These are phyloP conservation scores for Folsomia candida DNA, from an alignment of 2,888 invertebrate species.

Conservation along the genomic window DNA sequence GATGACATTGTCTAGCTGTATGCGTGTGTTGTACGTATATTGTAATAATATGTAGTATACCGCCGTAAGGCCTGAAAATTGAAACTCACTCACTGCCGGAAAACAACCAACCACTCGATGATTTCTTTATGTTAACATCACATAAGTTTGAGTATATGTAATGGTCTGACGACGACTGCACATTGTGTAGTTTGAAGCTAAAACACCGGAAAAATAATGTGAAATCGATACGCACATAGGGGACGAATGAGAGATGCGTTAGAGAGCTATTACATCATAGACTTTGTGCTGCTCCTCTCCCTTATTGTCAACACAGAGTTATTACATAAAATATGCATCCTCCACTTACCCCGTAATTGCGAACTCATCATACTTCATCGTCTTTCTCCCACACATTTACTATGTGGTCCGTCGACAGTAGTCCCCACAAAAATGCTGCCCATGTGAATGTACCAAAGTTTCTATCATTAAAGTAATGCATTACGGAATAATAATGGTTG, in stretches of 20 bases:
- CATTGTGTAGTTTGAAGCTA: slow-evolving; percentile 2
- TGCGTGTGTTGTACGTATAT: no score
- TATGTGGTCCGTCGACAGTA: neutral
- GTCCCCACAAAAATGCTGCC: neutral
- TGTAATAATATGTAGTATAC: no score
- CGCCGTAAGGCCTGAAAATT: neutral
- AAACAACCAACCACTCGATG: neutral
- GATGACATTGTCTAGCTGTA: no score
- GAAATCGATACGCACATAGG: slow-evolving; percentile 15
- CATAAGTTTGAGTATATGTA: neutral
- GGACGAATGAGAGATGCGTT: slow-evolving; percentile 13
- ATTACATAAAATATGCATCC: slow-evolving; percentile 24
- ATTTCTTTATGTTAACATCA: neutral
- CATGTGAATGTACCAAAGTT: no score
- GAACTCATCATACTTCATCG: slow-evolving; percentile 10
- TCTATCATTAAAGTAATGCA: neutral
- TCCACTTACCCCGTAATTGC: slow-evolving; percentile 19
- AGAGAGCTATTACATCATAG: slow-evolving; percentile 12
- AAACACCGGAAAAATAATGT: slow-evolving; percentile 21
- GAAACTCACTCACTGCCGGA: neutral
- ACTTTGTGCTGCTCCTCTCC: slow-evolving; percentile 1
- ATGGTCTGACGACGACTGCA: neutral
- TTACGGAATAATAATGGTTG: neutral
- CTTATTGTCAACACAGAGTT: slow-evolving; percentile 22
- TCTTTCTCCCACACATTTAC: neutral